These are phyloP conservation scores for Lophotriccus pileatus DNA, from an alignment of 2,797 vertebrate species.

Conservation along the genomic window DNA sequence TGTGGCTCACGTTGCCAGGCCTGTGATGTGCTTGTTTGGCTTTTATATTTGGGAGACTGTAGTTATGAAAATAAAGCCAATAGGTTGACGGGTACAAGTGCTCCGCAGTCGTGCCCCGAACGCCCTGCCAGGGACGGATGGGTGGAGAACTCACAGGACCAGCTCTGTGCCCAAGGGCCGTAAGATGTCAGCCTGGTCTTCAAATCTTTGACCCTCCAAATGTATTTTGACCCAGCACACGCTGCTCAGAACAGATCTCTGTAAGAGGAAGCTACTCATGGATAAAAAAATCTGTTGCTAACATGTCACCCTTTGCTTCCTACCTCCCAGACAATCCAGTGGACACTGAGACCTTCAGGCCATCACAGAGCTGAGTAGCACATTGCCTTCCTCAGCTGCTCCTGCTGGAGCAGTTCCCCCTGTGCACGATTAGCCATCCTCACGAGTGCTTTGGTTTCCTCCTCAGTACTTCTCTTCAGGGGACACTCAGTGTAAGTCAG, in stretches of 20 bases:
- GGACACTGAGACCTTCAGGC: background rate
- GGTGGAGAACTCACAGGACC: background rate
- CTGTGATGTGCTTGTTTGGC: slow-evolving; percentile 14
- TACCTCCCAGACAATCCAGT: background rate
- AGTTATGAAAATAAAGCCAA: slow-evolving; percentile 32
- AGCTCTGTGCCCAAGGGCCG: background rate
- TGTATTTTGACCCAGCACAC: background rate
- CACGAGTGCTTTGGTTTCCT: background rate
- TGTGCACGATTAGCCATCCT: background rate
- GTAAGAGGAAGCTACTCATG: background rate
- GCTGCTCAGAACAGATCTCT: background rate
- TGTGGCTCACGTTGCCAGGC: slow-evolving; percentile 24
- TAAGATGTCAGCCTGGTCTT: background rate
- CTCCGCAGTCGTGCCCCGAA: background rate
- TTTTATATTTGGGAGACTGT: background rate
- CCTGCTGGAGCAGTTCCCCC: background rate
- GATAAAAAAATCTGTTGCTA: background rate
- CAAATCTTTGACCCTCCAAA: background rate
- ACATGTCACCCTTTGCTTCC: background rate
- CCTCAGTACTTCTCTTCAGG: background rate
- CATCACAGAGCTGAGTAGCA: background rate
- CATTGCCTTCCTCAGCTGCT: background rate
- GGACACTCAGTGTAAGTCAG: background rate
- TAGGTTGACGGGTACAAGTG: background rate
- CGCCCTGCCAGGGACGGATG: background rate